These are phyloP conservation scores for Cremastobaeus sp. DNA, from an alignment of 2,888 invertebrate genomes.

Conservation along the genomic window DNA sequence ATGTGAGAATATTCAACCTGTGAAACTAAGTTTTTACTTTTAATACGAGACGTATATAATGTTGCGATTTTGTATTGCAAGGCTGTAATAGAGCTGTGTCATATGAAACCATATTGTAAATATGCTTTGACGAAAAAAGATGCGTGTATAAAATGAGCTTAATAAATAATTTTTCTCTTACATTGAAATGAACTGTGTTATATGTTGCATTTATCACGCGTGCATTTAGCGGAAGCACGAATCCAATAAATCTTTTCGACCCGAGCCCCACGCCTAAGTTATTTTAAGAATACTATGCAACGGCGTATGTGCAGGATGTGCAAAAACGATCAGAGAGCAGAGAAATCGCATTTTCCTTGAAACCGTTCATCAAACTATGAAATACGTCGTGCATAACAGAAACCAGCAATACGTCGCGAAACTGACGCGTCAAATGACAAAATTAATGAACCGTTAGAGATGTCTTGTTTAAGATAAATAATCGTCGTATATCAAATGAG, in stretches of 20 bases:
- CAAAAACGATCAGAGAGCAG: slow-evolving; percentile 33
- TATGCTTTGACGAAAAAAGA: slow-evolving; percentile 35
- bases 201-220: slow-evolving; percentile 44
- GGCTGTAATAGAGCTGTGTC: slow-evolving; percentile 49
- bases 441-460: slow-evolving; percentile 70
- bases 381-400: slow-evolving; percentile 67
- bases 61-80: too few species aligned
- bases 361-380: slow-evolving; percentile 73
- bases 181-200: slow-evolving; percentile 45
- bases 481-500: slow-evolving; percentile 44
- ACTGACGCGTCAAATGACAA: slow-evolving; percentile 62
- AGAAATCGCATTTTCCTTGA: slow-evolving; percentile 68
- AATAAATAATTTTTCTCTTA: slow-evolving; percentile 57
- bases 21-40: too few species aligned
- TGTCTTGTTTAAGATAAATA: slow-evolving; percentile 74
- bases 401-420: slow-evolving; percentile 66
- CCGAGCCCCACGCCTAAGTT: slow-evolving; percentile 25
- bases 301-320: slow-evolving; percentile 31
- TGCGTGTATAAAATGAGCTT: slow-evolving; percentile 54
- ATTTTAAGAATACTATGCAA: slow-evolving; percentile 44
- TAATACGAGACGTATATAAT: too few species aligned
- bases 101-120: slow-evolving; percentile 42
- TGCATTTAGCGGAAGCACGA: slow-evolving; percentile 31
- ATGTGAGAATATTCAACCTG: too few species aligned
- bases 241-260: slow-evolving; percentile 52